Evolutionary conservation across 2,888 invertebrate genomes (phyloP).

Genomic region (Eledona agricola): DNA sequence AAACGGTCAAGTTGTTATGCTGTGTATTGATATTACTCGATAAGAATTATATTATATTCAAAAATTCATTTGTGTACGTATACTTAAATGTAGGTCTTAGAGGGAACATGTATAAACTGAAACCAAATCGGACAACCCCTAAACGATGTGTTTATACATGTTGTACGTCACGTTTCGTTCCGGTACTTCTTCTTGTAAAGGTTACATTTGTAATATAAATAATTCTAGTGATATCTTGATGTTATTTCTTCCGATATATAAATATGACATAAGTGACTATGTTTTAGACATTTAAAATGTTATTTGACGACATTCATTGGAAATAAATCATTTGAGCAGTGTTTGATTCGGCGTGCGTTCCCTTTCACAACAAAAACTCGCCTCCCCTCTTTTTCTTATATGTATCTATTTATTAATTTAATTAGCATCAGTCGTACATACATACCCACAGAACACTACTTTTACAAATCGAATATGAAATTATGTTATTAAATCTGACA

Average conservation of each 20-base stretch:
- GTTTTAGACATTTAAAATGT: slow-evolving; percentile 58
- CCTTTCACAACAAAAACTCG: slow-evolving; percentile 4
- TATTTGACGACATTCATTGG: slow-evolving; percentile 56
- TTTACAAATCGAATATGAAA: slow-evolving; percentile 43
- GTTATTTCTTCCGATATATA: slow-evolving; percentile 59
- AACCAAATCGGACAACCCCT: slow-evolving; percentile 32
- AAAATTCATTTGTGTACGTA: slow-evolving; percentile 22
- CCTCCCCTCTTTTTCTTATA: slow-evolving; percentile 21
- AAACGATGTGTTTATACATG: slow-evolving; percentile 41
- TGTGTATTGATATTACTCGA: slow-evolving; percentile 27
- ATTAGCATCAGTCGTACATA: slow-evolving; percentile 49
- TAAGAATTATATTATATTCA: no score
- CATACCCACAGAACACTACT: slow-evolving; percentile 49
- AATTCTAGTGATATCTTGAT: slow-evolving; percentile 56
- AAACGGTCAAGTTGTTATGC: slow-evolving; percentile 24
- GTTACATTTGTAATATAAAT: slow-evolving; percentile 45
- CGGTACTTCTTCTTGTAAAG: no score
- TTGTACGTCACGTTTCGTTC: slow-evolving; percentile 29
- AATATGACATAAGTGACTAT: slow-evolving; percentile 52
- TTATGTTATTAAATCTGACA: slow-evolving; percentile 47
- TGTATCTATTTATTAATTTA: slow-evolving; percentile 41
- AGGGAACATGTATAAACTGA: slow-evolving; percentile 37
- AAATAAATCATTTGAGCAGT: slow-evolving; percentile 60
- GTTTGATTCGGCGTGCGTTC: slow-evolving; percentile 1
- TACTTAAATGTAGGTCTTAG: slow-evolving; percentile 30